A percentile compares a stretch with the other conserved stretches of the same genome.
Conservation (phyloP, 2,797 vertebrate genomes). For the Intellagama lesueurii region DNA sequence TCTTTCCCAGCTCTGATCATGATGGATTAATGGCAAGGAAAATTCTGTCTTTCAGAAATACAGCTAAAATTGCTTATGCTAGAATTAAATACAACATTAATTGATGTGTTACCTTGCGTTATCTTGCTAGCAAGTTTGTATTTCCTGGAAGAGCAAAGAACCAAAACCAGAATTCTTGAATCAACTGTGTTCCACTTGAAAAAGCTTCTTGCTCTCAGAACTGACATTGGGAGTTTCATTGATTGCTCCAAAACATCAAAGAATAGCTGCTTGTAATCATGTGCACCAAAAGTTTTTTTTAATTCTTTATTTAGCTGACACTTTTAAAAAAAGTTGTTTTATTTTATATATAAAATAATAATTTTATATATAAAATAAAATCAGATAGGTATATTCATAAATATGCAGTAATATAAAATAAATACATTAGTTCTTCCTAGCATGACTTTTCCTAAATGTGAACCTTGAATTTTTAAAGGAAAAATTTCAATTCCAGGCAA, state of each 20-base stretch:
- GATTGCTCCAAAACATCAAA: neutral
- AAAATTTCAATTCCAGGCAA: neutral
- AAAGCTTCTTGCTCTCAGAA: neutral
- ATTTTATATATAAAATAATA: too few relatives aligned
- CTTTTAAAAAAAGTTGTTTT: too few relatives aligned
- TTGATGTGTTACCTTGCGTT: neutral
- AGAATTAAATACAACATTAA: neutral
- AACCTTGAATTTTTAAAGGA: neutral
- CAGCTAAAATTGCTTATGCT: neutral
- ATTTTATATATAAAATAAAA: too few relatives aligned
- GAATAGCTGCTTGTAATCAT: neutral
- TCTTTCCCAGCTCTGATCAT: too few relatives aligned
- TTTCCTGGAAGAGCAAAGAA: neutral
- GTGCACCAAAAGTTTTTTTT: neutral
- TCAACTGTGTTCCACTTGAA: neutral
- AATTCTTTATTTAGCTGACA: neutral
- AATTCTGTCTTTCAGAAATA: neutral
- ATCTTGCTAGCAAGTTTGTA: conserved; percentile 6
- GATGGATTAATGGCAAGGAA: neutral
- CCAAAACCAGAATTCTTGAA: conserved; percentile 3
- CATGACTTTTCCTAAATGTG: neutral
- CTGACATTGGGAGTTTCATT: neutral
- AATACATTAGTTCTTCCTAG: neutral
- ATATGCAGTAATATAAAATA: neutral
- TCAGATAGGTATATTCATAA: neutral